Evolutionary conservation across 2,797 vertebrate genomes (phyloP).

Genomic region (Hyperoplus lanceolatus): DNA sequence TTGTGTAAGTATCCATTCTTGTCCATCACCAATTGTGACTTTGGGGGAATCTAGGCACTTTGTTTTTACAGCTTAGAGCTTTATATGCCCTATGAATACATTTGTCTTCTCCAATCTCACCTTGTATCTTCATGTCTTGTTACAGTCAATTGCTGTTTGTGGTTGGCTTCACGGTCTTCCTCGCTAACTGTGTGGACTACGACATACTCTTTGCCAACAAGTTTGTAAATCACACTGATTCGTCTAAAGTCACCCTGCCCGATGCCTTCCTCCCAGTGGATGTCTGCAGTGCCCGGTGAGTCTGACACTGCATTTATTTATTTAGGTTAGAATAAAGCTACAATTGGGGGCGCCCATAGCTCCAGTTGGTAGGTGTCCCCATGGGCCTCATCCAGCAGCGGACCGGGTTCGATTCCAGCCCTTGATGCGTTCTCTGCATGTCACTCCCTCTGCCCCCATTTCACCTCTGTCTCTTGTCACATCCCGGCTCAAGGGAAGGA

Average conservation of each 20-base stretch:
- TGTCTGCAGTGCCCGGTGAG: constrained; percentile 93
- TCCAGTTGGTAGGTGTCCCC: too few species aligned
- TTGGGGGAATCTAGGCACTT: background rate
- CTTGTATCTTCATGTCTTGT: background rate
- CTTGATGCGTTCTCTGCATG: too few species aligned
- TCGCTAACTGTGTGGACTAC: constrained; percentile 99
- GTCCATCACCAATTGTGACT: background rate
- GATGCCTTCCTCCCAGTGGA: constrained; percentile 94
- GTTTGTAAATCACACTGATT: constrained; percentile 95
- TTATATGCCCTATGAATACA: background rate
- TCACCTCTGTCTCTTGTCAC: too few species aligned
- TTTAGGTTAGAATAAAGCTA: background rate
- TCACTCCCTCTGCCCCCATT: too few species aligned
- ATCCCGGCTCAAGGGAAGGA: too few species aligned
- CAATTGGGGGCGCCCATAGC: background rate
- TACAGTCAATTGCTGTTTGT: constrained; percentile 98
- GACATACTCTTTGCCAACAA: constrained; percentile 99
- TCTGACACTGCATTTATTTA: background rate
- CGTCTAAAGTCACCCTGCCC: constrained; percentile 96
- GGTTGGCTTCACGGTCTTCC: constrained; percentile 96
- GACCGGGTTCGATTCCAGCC: too few species aligned
- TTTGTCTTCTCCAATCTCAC: constrained; percentile 9
- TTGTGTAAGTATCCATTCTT: constrained; percentile 90
- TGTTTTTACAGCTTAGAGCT: background rate
- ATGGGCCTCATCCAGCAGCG: too few species aligned